Base-by-base conservation (phyloP, 2,797 vertebrate genomes). In the Pseudopleuronectes americanus region DNA sequence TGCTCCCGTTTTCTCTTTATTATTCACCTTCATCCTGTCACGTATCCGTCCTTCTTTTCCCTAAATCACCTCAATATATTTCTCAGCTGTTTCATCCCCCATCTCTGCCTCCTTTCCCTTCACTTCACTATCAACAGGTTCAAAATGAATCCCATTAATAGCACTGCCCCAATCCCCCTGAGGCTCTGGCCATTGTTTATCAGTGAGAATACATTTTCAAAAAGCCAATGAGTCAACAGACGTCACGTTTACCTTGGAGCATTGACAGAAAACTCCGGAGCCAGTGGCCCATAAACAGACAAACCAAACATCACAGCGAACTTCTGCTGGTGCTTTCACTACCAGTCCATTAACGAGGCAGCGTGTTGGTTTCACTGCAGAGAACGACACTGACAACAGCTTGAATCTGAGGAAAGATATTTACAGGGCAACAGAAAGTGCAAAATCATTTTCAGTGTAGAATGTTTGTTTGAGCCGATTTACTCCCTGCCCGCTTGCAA, bases 21-120 rank as follows among this genome's bases (percentile, higher is more conserved):
- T 77, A 76, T 81, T 85, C 87, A 86, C 85, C 84, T 88, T 74
- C 84, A 84, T 86, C 81, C 80, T 73, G 70, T 86, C 83, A 82
- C 26, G 17, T 64, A 76, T 63, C 52, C 69, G 64, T 71, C 36
- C 63, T 66, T 72, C 73, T 76, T 79, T 57, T 43, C 75, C 64
- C 62, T 53, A 64, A 62, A 74, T 73, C 73, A 76, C 49, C 80
- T 71, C 68, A 22, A 38, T 60, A 26, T 73, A 26, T 55, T 48
- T 14, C 70, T 65, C 57, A 54, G 38, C 31, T 54, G 41, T 38
- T 59, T 62, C 58, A 41, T 43, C 63, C 19, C 31, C 24, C 14
- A 8, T 57, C 48, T 33, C 49, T 54, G 1, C 33, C n/a, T 24
- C 16, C 57, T 41, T 59, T 1, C 17, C 9, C 17, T 23, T 38